Evolutionary conservation across 2,888 invertebrate genomes (phyloP).

Genomic region (Mactromeris polynyma): DNA sequence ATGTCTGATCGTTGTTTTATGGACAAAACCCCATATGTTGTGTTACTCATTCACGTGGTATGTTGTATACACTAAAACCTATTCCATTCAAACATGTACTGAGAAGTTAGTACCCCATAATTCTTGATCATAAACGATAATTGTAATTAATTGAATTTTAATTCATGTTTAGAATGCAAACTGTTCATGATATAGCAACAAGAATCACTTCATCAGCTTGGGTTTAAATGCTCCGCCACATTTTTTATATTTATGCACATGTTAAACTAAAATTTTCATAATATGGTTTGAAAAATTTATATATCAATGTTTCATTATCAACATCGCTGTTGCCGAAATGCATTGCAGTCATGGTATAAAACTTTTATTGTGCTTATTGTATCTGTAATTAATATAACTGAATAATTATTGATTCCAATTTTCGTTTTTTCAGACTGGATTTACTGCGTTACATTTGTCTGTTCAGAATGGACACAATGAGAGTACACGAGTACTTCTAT

Average conservation of each 20-base stretch:
- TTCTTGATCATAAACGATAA: background rate
- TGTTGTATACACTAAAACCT: background rate
- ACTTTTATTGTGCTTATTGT: background rate
- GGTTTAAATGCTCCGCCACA: too few species aligned
- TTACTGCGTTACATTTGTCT: slow-evolving; percentile 97
- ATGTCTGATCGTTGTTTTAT: background rate
- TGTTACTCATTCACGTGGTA: background rate
- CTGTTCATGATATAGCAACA: too few species aligned
- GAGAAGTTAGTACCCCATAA: background rate
- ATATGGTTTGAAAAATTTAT: too few species aligned
- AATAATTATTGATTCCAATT: background rate
- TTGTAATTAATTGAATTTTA: too few species aligned
- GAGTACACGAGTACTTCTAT: slow-evolving; percentile 94
- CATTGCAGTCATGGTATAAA: too few species aligned
- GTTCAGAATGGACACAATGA: slow-evolving; percentile 99
- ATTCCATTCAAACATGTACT: background rate
- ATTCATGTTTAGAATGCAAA: too few species aligned
- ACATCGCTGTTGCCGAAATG: background rate
- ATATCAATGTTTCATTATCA: background rate
- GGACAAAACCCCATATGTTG: background rate
- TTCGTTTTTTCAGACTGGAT: slow-evolving; percentile 90
- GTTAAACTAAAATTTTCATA: too few species aligned
- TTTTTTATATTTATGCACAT: too few species aligned
- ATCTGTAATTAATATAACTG: background rate
- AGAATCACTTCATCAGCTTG: too few species aligned